Percentiles rank a stretch among this genome's conserved stretches.
These are phyloP conservation scores for Tanypteryx hageni DNA, from an alignment of 2,888 invertebrate genomes.

Conservation along the genomic window DNA sequence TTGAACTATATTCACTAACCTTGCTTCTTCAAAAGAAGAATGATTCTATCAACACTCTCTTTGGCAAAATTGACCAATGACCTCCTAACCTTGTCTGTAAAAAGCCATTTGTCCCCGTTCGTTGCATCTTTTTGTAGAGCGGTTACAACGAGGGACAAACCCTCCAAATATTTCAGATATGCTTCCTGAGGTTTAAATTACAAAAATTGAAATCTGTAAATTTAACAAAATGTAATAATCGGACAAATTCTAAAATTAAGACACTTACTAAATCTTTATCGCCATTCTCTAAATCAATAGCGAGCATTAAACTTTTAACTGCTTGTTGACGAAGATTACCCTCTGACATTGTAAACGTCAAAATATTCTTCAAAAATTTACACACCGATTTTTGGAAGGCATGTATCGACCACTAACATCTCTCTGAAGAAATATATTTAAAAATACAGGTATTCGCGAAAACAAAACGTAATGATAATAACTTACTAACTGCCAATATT, in stretches of 20 bases:
- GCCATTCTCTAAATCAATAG: constrained; percentile 49
- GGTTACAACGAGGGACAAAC: constrained; percentile 24
- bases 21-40: constrained; percentile 46
- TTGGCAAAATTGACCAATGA: constrained; percentile 51
- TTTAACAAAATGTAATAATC: neutral
- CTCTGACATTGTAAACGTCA: constrained; percentile 15
- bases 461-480: no score
- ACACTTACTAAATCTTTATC: constrained; percentile 51
- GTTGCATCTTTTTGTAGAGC: constrained; percentile 48
- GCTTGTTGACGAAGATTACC: constrained; percentile 38
- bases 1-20: neutral
- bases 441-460: no score
- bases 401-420: no score
- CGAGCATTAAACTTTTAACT: constrained; percentile 39
- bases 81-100: constrained; percentile 46
- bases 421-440: no score
- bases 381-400: no score
- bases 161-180: constrained; percentile 50
- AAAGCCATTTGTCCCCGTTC: constrained; percentile 37
- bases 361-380: no score
- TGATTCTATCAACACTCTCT: constrained; percentile 49
- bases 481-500: no score
- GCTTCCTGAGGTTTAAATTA: neutral
- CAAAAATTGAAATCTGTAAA: neutral
- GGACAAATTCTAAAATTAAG: neutral